Percentiles rank a stretch among this genome's conserved stretches.
phyloP scores from a whole-genome alignment of 2,888 invertebrate genomes.

The Nycteola revayana region DNA sequence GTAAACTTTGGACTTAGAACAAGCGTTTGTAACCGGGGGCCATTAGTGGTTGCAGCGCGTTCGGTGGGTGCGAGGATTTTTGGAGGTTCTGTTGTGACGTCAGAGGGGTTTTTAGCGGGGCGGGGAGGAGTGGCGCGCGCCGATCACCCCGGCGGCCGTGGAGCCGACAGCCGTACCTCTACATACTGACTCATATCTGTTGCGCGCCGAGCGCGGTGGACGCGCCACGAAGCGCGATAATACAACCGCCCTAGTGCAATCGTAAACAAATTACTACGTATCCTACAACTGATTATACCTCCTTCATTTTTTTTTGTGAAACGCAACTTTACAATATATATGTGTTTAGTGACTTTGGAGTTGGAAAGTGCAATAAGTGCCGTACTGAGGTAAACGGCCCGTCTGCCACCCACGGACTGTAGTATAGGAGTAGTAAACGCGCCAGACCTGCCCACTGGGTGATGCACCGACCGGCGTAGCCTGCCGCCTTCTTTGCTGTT shows the following conservation, averaged over 20 bases:
- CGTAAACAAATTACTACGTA: slow-evolving; percentile 66
- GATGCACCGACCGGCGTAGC: slow-evolving; percentile 48
- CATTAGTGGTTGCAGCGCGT: slow-evolving; percentile 55
- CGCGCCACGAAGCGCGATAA: slow-evolving; percentile 48
- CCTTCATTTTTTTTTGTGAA: slow-evolving; percentile 30
- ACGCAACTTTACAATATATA: slow-evolving; percentile 25
- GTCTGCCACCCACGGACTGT: slow-evolving; percentile 63
- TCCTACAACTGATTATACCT: slow-evolving; percentile 34
- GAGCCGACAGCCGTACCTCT: slow-evolving; percentile 47
- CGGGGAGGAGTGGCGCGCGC: slow-evolving; percentile 54
- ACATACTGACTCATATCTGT: slow-evolving; percentile 54
- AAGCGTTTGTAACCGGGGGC: no score
- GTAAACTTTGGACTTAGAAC: no score
- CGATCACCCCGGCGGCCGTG: slow-evolving; percentile 32
- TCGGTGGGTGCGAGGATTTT: slow-evolving; percentile 57
- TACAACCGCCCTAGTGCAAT: slow-evolving; percentile 52
- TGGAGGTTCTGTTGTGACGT: slow-evolving; percentile 71
- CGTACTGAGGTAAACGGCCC: slow-evolving; percentile 57
- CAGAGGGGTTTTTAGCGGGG: slow-evolving; percentile 48
- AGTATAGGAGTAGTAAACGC: slow-evolving; percentile 62
- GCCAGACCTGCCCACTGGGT: slow-evolving; percentile 49
- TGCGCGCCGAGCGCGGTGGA: slow-evolving; percentile 72
- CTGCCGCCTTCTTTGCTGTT: slow-evolving; percentile 8
- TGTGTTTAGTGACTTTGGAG: slow-evolving; percentile 42
- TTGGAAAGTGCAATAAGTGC: slow-evolving; percentile 45